These are phyloP conservation scores for Callipepla squamata DNA, from an alignment of 2,113 vertebrate species.

Conservation along the genomic window DNA sequence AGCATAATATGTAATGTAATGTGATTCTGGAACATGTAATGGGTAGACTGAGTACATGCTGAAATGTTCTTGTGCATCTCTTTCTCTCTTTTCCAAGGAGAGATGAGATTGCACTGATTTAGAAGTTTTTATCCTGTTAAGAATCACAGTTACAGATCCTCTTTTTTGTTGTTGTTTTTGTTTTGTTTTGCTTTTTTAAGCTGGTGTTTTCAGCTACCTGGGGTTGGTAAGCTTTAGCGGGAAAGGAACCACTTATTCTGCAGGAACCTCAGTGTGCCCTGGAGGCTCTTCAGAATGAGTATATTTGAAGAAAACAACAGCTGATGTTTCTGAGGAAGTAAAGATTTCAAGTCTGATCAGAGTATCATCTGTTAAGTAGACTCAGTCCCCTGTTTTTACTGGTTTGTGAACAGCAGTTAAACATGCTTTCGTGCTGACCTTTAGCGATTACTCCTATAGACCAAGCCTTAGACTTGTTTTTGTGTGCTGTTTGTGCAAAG, in stretches of 20 bases:
- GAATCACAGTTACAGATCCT: neutral
- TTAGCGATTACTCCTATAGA: neutral
- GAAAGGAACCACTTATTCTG: neutral
- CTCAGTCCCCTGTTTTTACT: neutral
- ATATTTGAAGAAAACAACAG: neutral
- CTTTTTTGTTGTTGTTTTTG: neutral
- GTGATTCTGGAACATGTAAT: neutral
- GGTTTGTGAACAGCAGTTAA: neutral
- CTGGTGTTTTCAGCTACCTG: accelerated
- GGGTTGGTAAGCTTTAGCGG: neutral
- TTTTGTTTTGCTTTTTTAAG: too few relatives aligned
- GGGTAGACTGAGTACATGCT: neutral
- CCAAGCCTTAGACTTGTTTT: neutral
- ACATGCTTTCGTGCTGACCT: neutral
- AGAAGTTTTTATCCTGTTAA: neutral
- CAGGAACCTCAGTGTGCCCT: neutral
- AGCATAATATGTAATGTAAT: neutral
- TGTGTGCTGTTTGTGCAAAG: neutral
- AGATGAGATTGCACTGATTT: neutral
- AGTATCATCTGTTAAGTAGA: neutral
- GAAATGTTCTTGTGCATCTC: neutral
- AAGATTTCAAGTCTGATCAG: neutral
- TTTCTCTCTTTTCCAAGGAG: neutral
- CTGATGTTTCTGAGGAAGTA: neutral
- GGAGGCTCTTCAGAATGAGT: neutral